Conservation (phyloP, 1,140 invertebrate species). For the Ceratosolen solmsi region DNA sequence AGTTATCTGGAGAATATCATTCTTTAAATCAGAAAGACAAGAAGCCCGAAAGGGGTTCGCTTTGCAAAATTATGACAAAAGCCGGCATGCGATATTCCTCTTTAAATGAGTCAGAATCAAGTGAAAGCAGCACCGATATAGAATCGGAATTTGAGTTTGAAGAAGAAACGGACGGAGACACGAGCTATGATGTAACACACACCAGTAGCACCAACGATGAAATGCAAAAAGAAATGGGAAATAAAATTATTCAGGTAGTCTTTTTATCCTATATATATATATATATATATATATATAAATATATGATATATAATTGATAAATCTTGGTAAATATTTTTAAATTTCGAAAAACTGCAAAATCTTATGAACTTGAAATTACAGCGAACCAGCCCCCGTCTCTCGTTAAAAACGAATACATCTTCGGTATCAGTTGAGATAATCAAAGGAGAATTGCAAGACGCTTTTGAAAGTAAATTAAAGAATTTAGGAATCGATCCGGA, state of each 20-base stretch:
- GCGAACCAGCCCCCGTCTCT: background rate
- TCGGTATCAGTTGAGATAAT: slow-evolving; percentile 51
- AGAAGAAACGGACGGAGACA: slow-evolving; percentile 14
- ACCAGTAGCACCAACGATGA: slow-evolving; percentile 43
- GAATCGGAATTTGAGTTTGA: slow-evolving; percentile 28
- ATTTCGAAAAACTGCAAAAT: background rate
- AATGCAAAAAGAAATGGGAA: slow-evolving; percentile 35
- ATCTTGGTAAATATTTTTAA: background rate
- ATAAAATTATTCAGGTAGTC: slow-evolving; percentile 28
- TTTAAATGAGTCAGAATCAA: slow-evolving; percentile 53
- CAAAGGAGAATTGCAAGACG: slow-evolving; percentile 57
- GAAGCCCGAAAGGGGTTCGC: background rate
- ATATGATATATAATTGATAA: too few relatives aligned
- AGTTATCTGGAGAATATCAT: slow-evolving; percentile 12
- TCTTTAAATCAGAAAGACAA: background rate
- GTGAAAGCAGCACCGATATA: slow-evolving; percentile 38
- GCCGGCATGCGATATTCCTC: slow-evolving; percentile 33
- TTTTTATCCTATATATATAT: too few relatives aligned
- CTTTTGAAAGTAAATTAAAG: slow-evolving; percentile 67
- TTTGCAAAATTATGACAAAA: slow-evolving; percentile 10
- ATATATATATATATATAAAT: too few relatives aligned
- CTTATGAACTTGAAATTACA: background rate
- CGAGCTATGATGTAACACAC: slow-evolving; percentile 20
- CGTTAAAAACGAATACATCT: background rate
- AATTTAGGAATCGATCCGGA: slow-evolving; percentile 76